Percentiles rank a stretch among this genome's conserved stretches.
These are phyloP conservation scores for Atractosteus spatula DNA, from an alignment of 2,113 vertebrate species.

Conservation along the genomic window DNA sequence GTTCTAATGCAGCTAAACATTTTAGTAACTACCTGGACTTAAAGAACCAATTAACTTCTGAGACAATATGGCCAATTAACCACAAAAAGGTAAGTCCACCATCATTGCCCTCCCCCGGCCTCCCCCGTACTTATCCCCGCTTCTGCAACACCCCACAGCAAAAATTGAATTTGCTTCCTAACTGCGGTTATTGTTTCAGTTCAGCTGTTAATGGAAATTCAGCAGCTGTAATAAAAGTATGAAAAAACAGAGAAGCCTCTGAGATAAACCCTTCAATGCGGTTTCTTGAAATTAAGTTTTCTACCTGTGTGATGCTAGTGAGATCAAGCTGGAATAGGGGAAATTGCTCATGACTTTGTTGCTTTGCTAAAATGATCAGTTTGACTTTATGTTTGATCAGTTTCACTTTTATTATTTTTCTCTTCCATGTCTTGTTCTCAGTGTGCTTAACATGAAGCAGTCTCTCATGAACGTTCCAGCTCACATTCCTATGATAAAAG, in stretches of 20 bases:
- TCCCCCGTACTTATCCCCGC: conserved; percentile 55
- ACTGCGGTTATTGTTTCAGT: conserved; percentile 67
- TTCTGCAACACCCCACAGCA: conserved; percentile 74
- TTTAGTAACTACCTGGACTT: conserved; percentile 99
- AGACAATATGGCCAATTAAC: conserved; percentile 99
- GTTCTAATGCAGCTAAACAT: conserved; percentile 99
- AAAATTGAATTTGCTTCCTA: conserved; percentile 84
- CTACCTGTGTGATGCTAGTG: neutral
- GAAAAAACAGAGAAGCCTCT: neutral
- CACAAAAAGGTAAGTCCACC: conserved; percentile 96
- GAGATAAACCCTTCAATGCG: neutral
- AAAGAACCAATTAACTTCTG: conserved; percentile 99
- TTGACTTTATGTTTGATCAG: too few relatives aligned
- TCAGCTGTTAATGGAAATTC: conserved; percentile 71
- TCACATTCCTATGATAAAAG: too few relatives aligned
- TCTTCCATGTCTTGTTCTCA: too few relatives aligned
- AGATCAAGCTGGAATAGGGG: neutral
- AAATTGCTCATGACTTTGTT: neutral
- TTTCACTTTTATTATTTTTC: too few relatives aligned
- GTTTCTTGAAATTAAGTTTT: neutral
- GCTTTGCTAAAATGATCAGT: neutral
- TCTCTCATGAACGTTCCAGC: too few relatives aligned
- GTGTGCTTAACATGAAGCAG: too few relatives aligned
- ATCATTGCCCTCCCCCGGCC: conserved; percentile 32
- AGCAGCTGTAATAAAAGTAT: conserved; percentile 74